Conservation (phyloP, 2,113 vertebrate species). For the Piprites chloris region DNA sequence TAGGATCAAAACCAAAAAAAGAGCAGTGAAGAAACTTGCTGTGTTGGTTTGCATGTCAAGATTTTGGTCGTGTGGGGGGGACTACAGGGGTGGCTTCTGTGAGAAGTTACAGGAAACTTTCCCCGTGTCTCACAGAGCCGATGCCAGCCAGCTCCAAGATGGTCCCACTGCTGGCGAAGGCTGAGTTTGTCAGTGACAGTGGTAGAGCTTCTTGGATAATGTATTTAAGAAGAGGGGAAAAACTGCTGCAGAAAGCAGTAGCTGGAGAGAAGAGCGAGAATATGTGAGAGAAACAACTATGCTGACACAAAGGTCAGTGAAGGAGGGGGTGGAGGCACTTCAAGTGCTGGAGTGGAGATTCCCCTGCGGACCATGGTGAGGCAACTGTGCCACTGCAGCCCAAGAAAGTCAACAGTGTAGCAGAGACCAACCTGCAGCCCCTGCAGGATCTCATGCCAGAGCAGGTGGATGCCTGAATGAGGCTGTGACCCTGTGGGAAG, state of each 20-base stretch:
- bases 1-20: background rate
- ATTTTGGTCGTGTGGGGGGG: accelerated
- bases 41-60: background rate
- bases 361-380: background rate
- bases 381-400: background rate
- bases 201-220: background rate
- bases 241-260: background rate
- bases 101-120: background rate
- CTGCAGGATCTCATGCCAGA: background rate
- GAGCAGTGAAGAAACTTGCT: background rate
- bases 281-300: background rate
- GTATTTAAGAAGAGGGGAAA: background rate
- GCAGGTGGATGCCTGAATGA: background rate
- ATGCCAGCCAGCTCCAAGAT: background rate
- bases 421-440: background rate
- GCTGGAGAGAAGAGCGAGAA: background rate
- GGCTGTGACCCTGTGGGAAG: background rate
- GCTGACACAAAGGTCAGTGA: background rate
- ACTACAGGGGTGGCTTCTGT: background rate
- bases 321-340: background rate
- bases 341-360: background rate
- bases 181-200: accelerated
- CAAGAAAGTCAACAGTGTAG: background rate
- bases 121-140: background rate
- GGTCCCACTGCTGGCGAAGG: accelerated